Conservation (phyloP, 1,140 invertebrate genomes). For the Microplitis mediator region DNA sequence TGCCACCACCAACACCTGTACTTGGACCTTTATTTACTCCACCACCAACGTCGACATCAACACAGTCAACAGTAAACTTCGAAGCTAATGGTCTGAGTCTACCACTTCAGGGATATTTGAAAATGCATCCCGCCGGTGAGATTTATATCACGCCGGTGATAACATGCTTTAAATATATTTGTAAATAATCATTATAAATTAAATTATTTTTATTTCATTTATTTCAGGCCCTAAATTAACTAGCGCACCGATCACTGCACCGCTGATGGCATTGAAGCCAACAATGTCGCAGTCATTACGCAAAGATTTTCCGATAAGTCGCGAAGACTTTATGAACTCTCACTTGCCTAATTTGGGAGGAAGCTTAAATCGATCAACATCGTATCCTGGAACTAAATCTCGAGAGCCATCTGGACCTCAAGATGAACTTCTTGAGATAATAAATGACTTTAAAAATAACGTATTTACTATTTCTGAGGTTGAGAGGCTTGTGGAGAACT, state of each 20-base stretch:
- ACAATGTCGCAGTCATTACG: background rate
- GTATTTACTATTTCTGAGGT: slow-evolving; percentile 83
- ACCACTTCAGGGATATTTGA: slow-evolving; percentile 61
- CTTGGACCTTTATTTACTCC: slow-evolving; percentile 22
- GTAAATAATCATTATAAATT: slow-evolving; percentile 8
- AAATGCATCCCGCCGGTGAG: slow-evolving; percentile 62
- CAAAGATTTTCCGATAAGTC: slow-evolving; percentile 25
- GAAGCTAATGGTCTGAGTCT: slow-evolving; percentile 45
- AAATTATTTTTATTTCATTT: slow-evolving; percentile 2
- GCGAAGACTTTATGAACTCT: slow-evolving; percentile 40
- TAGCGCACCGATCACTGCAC: slow-evolving; percentile 3
- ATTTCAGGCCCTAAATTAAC: slow-evolving; percentile 20
- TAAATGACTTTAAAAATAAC: slow-evolving; percentile 89
- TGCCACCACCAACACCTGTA: slow-evolving; percentile 52
- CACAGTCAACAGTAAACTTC: slow-evolving; percentile 25
- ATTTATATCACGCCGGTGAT: background rate
- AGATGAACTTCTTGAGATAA: slow-evolving; percentile 83
- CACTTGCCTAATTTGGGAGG: slow-evolving; percentile 31
- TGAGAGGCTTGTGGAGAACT: slow-evolving; percentile 82
- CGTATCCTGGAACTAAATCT: slow-evolving; percentile 40
- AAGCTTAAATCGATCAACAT: slow-evolving; percentile 31
- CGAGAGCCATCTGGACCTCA: slow-evolving; percentile 60
- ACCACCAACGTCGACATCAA: slow-evolving; percentile 25
- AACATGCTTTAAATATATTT: slow-evolving; percentile 2
- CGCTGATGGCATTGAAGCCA: slow-evolving; percentile 27